Base-by-base conservation (phyloP, 2,797 vertebrate genomes). In the Diplodus puntazzo region DNA sequence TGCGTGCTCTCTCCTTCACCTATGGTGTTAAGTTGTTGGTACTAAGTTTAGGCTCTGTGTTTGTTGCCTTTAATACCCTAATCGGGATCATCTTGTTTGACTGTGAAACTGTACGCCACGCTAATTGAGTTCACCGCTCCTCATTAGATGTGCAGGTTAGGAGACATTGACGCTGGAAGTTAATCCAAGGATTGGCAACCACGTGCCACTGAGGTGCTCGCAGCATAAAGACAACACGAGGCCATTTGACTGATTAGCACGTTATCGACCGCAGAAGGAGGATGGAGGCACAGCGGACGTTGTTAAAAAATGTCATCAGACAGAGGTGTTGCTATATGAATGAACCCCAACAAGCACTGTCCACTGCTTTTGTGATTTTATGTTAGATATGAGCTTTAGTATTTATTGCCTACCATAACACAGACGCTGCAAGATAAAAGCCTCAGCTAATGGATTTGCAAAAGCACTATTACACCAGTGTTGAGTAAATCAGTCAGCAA, bases 401-500 rank as follows among this genome's bases (percentile, higher is more conserved):
- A 72, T 83, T 78, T 75, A 73, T 81, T 71, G 21, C 34, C 46
- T 46, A 23, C 14, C 17, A 39, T 45, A 27, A 66, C 77, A 23
- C 54, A 62, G 62, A 21, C 69, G 82, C 72, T 39, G 45, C 63
- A 39, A 69, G 79, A 90, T 83, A 61, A 89, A 82, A 73, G 84
- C 83, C 54, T 64, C 76, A 7, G 63, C 74, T 88, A 89, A 89
- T 88, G 81, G 83, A 68, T 58, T 49, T 9, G 55, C 72, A 65
- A 80, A 75, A 70, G 67, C 74, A 11, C 59, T 17, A 53, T 82
- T 58, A 49, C 48, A 27, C 42, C 16, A 50, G 71, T 54, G 66
- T 17, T 20, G 77, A 82, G 76, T 69, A 70, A 87, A 84, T 66
- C 73, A 71, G 72, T 18, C 68, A 46, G 61, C 27, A 66, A 48